phyloP scores from a whole-genome alignment of 2,797 vertebrate genomes.

The Spinus olivaceus region DNA sequence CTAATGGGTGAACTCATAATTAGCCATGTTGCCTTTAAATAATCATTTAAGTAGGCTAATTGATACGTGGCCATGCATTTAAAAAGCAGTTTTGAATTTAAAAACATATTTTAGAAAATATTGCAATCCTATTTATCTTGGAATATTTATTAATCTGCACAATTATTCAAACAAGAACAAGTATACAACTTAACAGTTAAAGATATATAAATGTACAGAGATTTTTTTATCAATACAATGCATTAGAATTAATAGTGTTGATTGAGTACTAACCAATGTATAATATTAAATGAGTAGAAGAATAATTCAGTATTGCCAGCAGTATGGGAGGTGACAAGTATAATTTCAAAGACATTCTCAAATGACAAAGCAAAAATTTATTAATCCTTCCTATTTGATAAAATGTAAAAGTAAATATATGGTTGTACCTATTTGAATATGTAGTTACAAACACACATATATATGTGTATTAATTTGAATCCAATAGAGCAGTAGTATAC shows the following conservation, averaged over 20 bases:
- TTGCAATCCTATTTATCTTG: neutral
- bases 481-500: neutral
- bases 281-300: neutral
- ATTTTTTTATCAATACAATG: neutral
- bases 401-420: neutral
- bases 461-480: neutral
- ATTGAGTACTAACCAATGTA: neutral
- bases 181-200: neutral
- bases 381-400: neutral
- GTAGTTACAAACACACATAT: neutral
- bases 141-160: slow-evolving; percentile 15
- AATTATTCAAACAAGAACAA: neutral
- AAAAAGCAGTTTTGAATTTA: neutral
- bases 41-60: neutral
- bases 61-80: neutral
- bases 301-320: neutral
- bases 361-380: neutral
- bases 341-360: neutral
- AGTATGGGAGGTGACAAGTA: neutral
- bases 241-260: neutral
- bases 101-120: neutral
- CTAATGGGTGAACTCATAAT: neutral
- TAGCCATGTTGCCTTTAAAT: neutral
- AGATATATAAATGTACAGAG: neutral
- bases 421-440: neutral